These are phyloP conservation scores for Volucella zonaria DNA, from an alignment of 2,888 invertebrate genomes.

Conservation along the genomic window DNA sequence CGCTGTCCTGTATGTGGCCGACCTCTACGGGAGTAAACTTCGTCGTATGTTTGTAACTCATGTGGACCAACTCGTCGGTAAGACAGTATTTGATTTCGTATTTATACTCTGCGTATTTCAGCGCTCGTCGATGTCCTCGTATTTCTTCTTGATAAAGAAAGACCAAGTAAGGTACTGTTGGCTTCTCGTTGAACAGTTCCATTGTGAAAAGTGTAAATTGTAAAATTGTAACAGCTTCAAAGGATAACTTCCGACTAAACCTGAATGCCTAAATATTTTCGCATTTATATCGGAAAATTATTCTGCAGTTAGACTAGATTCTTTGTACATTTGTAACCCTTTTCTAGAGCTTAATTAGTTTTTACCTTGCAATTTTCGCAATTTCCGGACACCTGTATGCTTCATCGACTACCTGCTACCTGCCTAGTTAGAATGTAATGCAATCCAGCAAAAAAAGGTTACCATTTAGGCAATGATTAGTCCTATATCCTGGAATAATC, in stretches of 20 bases:
- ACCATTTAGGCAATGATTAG: no score
- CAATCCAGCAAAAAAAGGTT: no score
- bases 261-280: not conserved
- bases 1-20: slow-evolving; percentile 57
- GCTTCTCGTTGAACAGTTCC: not conserved
- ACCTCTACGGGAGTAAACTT: slow-evolving; percentile 30
- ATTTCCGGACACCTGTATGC: no score
- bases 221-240: not conserved
- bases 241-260: not conserved
- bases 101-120: not conserved
- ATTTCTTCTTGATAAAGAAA: slow-evolving; percentile 14
- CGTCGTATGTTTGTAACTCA: slow-evolving; percentile 9
- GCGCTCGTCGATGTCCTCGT: not conserved
- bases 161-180: slow-evolving; percentile 11
- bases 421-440: no score
- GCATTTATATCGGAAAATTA: no score
- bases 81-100: slow-evolving; percentile 34
- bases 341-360: no score
- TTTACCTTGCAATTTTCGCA: no score
- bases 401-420: no score
- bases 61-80: slow-evolving; percentile 36
- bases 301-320: no score
- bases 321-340: no score
- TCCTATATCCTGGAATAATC: no score
- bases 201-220: not conserved